Base-by-base conservation (phyloP, 2,888 invertebrate genomes). In the Nezara viridula region DNA sequence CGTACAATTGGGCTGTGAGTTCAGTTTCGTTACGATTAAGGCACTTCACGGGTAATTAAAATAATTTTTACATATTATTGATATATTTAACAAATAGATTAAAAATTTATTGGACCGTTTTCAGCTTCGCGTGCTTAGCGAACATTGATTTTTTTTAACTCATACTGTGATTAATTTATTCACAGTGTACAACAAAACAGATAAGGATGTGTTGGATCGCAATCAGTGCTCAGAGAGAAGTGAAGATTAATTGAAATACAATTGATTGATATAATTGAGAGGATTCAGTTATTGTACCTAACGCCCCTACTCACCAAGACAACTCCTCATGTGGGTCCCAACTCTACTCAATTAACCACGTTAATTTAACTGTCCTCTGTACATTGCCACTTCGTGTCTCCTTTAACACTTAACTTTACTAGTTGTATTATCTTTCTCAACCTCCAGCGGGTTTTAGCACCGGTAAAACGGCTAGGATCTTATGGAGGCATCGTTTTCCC, bases 181-280 rank as follows among this genome's bases (percentile, higher is more conserved):
- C 60, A 27, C 27, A 32, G 27, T 10, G 60, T 16, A 16, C 27
- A 5, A 32, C 27, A 16, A 60, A 14, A 12, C 12, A 60, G 16
- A 60, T 27, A 9, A 60, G 27, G 60, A 27, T 5, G 60, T n/a
- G 7, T 44, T 44, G 5, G 40, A 77, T 40, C 24, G 21, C 40
- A 77, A 77, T 77, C 77, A 77, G 73, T 14, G 73, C 12, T 12
- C 37, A 16, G 19, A 5, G 24, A 24, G 40, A 2, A 77, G 77
- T 77, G 77, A 77, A 77, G 77, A 77, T 40, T 77, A 77, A 77
- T 77, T 40, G 40, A 44, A 77, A 77, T 16, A 77, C 77, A 77
- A 77, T 77, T 40, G 77, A 2, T 16, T 24, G 40, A 19, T 77
- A 44, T 77, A 40, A 40, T 77, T 40, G 77, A 77, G 12, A 40